Percentiles rank a stretch among this genome's conserved stretches.
These are phyloP conservation scores for Oreocharis arfaki DNA, from an alignment of 2,113 vertebrate species.

Conservation along the genomic window DNA sequence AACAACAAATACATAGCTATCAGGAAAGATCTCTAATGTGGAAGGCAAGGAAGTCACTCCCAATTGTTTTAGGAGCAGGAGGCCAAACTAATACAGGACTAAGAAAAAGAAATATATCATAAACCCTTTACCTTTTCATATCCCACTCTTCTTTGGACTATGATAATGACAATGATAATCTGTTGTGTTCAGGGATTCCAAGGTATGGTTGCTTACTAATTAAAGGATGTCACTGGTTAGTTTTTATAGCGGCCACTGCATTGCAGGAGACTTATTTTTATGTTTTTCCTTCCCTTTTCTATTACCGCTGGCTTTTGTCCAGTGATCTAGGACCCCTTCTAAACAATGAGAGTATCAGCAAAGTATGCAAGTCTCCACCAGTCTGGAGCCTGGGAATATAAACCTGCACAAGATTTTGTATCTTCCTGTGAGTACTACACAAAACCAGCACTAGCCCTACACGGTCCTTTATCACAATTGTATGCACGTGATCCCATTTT, in stretches of 20 bases:
- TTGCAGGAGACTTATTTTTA: background rate
- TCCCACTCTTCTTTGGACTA: background rate
- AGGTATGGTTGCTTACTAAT: background rate
- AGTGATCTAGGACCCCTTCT: constrained; percentile 8
- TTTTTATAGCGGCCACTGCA: background rate
- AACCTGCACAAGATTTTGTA: background rate
- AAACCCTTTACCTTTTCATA: background rate
- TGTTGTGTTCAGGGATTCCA: background rate
- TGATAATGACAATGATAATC: background rate
- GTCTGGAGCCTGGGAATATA: constrained; percentile 50
- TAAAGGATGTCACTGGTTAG: background rate
- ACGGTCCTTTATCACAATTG: background rate
- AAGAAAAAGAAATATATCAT: background rate
- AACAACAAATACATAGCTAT: constrained; percentile 36
- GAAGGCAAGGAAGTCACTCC: constrained; percentile 55
- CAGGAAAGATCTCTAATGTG: constrained; percentile 26
- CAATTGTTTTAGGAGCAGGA: constrained; percentile 17
- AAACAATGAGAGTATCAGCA: constrained; percentile 48
- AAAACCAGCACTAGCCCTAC: background rate
- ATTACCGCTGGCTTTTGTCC: constrained; percentile 17
- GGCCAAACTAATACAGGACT: background rate
- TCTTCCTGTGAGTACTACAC: background rate
- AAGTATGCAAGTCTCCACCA: background rate
- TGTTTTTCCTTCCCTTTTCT: constrained; percentile 4
- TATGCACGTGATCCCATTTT: background rate